Conservation (phyloP, 2,797 vertebrate genomes). For the Clarias platycephalus region DNA sequence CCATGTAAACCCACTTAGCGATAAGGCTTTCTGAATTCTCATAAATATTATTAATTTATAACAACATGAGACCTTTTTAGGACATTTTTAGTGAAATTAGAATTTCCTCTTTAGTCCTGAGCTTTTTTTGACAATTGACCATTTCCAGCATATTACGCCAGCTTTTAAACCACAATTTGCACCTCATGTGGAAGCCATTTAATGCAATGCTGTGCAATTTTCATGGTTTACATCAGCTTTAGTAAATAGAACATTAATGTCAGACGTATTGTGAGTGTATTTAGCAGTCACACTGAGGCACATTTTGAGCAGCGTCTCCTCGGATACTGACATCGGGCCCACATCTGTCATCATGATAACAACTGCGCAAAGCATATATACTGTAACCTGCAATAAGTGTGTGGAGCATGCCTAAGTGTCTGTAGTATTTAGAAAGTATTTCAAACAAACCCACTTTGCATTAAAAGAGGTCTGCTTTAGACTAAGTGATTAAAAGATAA, state of each 20-base stretch:
- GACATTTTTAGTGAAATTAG: not conserved
- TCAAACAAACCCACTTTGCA: not conserved
- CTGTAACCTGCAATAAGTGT: not conserved
- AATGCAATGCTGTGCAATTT: no score
- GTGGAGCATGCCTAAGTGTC: not conserved
- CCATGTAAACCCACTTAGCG: no score
- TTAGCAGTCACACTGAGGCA: not conserved
- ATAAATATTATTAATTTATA: not conserved
- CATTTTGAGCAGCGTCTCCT: not conserved
- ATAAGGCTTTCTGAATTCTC: no score
- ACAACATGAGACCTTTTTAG: not conserved
- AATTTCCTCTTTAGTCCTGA: not conserved
- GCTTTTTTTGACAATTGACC: not conserved
- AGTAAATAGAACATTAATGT: not conserved
- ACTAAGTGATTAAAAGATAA: not conserved
- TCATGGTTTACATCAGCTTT: not conserved
- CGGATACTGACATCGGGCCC: not conserved
- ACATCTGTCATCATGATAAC: not conserved
- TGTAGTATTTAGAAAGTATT: not conserved
- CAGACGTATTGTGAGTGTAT: not conserved
- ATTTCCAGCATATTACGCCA: not conserved
- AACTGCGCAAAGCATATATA: not conserved
- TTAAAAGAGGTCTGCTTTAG: not conserved
- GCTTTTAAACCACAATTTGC: not conserved
- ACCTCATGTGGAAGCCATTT: not conserved